Conservation (phyloP, 2,113 vertebrate genomes). For the Cacatua alba region DNA sequence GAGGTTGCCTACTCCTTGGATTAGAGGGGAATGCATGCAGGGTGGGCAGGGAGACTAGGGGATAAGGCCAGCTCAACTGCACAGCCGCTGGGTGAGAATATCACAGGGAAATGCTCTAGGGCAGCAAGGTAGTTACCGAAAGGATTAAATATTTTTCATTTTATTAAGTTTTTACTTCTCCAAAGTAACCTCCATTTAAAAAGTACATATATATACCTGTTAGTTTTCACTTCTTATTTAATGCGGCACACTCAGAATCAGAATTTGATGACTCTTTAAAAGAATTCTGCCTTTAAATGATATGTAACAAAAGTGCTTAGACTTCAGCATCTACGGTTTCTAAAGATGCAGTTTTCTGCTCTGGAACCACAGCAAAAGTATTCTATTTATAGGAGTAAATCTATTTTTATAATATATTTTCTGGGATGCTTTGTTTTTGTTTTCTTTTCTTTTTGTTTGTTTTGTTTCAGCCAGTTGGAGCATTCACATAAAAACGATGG, state of each 20-base stretch:
- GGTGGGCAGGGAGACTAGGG: neutral
- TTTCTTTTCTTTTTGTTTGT: conserved; percentile 39
- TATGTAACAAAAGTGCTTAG: neutral
- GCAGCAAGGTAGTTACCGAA: neutral
- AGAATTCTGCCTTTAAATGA: neutral
- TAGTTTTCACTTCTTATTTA: neutral
- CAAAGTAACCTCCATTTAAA: neutral
- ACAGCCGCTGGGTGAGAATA: neutral
- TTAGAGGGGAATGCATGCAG: neutral
- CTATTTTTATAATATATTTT: conserved; percentile 18
- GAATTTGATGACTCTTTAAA: neutral
- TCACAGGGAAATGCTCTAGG: neutral
- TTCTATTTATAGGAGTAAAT: conserved; percentile 14
- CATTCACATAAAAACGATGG: conserved; percentile 21
- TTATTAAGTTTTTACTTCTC: neutral
- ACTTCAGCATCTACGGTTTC: neutral
- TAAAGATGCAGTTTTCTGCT: neutral
- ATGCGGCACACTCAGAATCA: neutral
- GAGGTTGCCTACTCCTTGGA: neutral
- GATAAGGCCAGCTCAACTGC: neutral
- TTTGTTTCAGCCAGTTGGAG: conserved; percentile 41
- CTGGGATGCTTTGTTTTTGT: conserved; percentile 20
- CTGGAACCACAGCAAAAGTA: neutral
- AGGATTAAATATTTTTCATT: neutral
- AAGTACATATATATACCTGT: accelerated